Evolutionary conservation across 2,888 invertebrate species (phyloP), one percentile per base, ranked within the genome.

Genomic region (Phyto melanocephala): DNA sequence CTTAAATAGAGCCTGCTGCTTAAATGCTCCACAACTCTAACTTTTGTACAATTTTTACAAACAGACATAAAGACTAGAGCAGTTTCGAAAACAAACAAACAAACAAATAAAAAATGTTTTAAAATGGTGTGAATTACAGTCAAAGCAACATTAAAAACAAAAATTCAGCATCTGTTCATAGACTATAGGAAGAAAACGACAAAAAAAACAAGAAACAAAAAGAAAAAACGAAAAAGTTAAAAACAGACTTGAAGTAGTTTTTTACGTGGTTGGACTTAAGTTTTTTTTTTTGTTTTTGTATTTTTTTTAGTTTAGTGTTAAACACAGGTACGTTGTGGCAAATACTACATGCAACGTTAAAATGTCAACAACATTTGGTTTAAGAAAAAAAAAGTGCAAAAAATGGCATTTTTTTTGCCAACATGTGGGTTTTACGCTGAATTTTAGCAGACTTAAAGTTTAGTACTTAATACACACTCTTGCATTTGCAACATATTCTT

Each of bases 41-140:
- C 1, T 42, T 76, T 68, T 28, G 33, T 20, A 2, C 54, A 35
- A 45, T 15, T 45, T 20, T 10, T 17, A 47, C 47, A 8, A 47
- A 20, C 17, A 47, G 47, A 47, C 20, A 20, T 22, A 47, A 22
- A 47, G 37, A 35, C 42, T 52, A 54, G 22, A 68, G 20, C 50
- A 62, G 17, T 20, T 45, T 1, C 4, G 28, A 1, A 15, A 10
- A 62, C n/a, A 20, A 17, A 5, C 35, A 17, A n/a, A 28, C 3
- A 1, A 1, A 50, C 8, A 4, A 20, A 24, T 24, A 56, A 40
- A 62, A 24, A 65, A 50, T 28, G 15, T 60, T 70, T 62, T 54
- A 81, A 81, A 84, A 79, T 75, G 83, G 84, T 84, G 84, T 84
- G 83, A 84, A 84, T 84, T 84, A 80, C 80, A 84, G 72, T 65